Conservation (phyloP, 2,888 invertebrate species). For the Ophioninae sp. region DNA sequence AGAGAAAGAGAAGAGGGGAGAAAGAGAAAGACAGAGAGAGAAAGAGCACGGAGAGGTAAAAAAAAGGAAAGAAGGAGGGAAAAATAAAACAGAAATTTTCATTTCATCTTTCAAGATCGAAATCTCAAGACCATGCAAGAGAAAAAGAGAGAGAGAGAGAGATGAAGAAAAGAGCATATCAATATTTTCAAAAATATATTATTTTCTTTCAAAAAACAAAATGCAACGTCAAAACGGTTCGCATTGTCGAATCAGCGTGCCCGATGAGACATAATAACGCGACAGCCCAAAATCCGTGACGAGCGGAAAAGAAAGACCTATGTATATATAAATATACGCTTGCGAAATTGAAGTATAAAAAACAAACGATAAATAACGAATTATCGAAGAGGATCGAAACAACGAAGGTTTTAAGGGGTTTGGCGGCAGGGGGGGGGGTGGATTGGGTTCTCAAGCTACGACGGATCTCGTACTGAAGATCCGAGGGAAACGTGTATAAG, state of each 20-base stretch:
- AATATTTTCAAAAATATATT: too few species aligned
- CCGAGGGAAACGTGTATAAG: neutral
- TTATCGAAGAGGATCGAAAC: slow-evolving; percentile 55
- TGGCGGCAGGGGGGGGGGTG: slow-evolving; percentile 1
- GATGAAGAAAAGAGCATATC: too few species aligned
- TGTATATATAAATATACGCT: slow-evolving; percentile 72
- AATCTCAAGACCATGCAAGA: too few species aligned
- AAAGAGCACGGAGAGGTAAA: too few species aligned
- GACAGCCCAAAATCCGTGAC: slow-evolving; percentile 73
- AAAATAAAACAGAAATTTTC: too few species aligned
- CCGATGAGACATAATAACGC: neutral
- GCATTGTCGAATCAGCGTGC: neutral
- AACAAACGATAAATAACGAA: slow-evolving; percentile 62
- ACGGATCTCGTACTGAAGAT: slow-evolving; percentile 40
- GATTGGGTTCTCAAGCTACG: slow-evolving; percentile 58
- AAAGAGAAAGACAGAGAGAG: too few species aligned
- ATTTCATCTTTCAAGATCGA: too few species aligned
- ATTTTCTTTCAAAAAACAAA: too few species aligned
- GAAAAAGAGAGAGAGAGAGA: too few species aligned
- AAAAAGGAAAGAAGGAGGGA: too few species aligned
- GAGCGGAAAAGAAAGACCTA: slow-evolving; percentile 76
- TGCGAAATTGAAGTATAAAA: slow-evolving; percentile 73
- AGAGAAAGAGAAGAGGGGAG: too few species aligned
- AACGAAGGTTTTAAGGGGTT: slow-evolving; percentile 34
- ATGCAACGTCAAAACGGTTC: too few species aligned